Evolutionary conservation across 2,888 invertebrate species (phyloP).

Genomic region (Drosophila rubida): DNA sequence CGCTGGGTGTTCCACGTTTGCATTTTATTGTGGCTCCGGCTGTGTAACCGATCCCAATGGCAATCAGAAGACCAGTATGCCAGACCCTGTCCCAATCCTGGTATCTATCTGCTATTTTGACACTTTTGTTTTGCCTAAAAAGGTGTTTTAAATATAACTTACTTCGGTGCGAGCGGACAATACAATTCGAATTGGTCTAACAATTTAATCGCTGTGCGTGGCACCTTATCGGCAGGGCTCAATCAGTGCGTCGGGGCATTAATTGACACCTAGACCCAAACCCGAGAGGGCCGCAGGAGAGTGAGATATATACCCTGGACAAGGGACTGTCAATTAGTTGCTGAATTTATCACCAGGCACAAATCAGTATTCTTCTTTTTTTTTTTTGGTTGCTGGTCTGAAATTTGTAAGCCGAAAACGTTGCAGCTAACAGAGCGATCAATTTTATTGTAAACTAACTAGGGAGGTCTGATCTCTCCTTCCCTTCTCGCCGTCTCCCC

Average conservation of each 20-base stretch:
- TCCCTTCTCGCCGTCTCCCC: no score
- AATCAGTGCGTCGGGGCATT: slow-evolving; percentile 69
- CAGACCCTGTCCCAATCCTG: slow-evolving; percentile 11
- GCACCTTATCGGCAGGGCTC: slow-evolving; percentile 62
- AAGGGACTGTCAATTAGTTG: slow-evolving; percentile 75
- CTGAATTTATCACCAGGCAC: slow-evolving; percentile 77
- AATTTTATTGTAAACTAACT: slow-evolving; percentile 70
- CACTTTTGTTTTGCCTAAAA: slow-evolving; percentile 78
- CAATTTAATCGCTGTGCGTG: slow-evolving; percentile 71
- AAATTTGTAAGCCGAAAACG: slow-evolving; percentile 68
- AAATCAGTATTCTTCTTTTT: slow-evolving; percentile 77
- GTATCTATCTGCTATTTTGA: slow-evolving; percentile 72
- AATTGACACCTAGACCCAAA: slow-evolving; percentile 67
- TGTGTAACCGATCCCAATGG: slow-evolving; percentile 5
- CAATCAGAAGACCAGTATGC: neutral
- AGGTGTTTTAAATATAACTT: slow-evolving; percentile 78
- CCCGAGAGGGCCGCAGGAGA: slow-evolving; percentile 19
- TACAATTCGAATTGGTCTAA: slow-evolving; percentile 54
- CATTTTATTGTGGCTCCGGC: slow-evolving; percentile 37
- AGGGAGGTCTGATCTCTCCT: slow-evolving; percentile 52
- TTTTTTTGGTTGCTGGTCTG: slow-evolving; percentile 12
- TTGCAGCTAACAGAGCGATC: slow-evolving; percentile 73
- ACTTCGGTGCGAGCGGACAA: slow-evolving; percentile 36
- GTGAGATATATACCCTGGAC: slow-evolving; percentile 48
- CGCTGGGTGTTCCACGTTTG: slow-evolving; percentile 47